Evolutionary conservation across 2,113 vertebrate species (phyloP).

Genomic region (Ondatra zibethicus): DNA sequence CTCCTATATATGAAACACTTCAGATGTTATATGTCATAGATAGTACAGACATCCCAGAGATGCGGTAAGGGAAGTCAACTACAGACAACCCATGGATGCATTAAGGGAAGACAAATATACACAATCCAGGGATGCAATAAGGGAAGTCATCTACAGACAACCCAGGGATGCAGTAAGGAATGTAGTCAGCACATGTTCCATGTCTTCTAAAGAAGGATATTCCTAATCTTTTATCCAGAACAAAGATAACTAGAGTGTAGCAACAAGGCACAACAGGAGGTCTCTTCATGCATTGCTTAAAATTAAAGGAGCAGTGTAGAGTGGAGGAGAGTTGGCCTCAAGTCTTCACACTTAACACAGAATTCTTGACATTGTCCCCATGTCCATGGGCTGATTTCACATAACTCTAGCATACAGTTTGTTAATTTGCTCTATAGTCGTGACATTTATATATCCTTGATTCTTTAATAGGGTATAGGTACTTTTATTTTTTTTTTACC

Average conservation of each 20-base stretch:
- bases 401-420: not conserved
- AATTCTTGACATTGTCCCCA: not conserved
- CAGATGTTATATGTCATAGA: not conserved
- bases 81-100: not conserved
- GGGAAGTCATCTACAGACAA: too few species aligned
- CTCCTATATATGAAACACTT: not conserved
- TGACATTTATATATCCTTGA: not conserved
- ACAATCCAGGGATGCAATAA: too few species aligned
- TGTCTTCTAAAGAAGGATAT: not conserved
- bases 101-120: too few species aligned
- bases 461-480: not conserved
- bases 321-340: not conserved
- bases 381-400: not conserved
- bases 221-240: not conserved
- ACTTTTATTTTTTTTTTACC: not conserved
- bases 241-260: not conserved
- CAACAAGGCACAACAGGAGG: not conserved
- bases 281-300: not conserved
- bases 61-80: not conserved
- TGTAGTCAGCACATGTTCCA: too few species aligned
- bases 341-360: not conserved
- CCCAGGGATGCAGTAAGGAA: too few species aligned
- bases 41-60: not conserved
- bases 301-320: too few species aligned
- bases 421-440: not conserved